These are phyloP conservation scores for Zaprionus lachaisei DNA, from an alignment of 1,140 invertebrate genomes.

Conservation along the genomic window DNA sequence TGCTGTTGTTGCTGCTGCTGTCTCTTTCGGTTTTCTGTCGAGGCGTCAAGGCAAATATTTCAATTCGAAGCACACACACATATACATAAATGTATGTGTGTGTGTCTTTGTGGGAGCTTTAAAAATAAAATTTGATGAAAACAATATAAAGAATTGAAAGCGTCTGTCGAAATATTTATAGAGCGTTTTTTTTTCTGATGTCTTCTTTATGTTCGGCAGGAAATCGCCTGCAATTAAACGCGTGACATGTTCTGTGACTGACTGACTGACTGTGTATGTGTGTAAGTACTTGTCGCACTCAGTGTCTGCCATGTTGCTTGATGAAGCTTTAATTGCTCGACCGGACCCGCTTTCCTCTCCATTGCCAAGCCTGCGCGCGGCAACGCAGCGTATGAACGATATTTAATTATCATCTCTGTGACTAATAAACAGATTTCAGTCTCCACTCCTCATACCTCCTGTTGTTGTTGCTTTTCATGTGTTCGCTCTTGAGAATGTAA, in stretches of 20 bases:
- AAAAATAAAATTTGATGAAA: slow-evolving; percentile 37
- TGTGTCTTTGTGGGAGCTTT: not conserved
- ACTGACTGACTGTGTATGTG: not conserved
- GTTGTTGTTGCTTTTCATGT: not conserved
- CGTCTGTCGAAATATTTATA: slow-evolving; percentile 58
- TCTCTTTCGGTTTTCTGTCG: not conserved
- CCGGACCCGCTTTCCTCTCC: not conserved
- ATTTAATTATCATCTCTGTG: slow-evolving; percentile 43
- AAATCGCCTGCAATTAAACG: slow-evolving; percentile 45
- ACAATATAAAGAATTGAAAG: slow-evolving; percentile 34
- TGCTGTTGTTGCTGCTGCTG: not conserved
- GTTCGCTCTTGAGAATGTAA: slow-evolving; percentile 42
- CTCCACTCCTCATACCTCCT: not conserved
- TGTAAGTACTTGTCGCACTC: not conserved
- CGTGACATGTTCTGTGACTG: slow-evolving; percentile 25
- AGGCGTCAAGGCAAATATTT: slow-evolving; percentile 64
- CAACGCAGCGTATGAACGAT: slow-evolving; percentile 45
- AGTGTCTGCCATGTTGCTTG: slow-evolving; percentile 9
- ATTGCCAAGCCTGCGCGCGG: not conserved
- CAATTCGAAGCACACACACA: slow-evolving; percentile 48
- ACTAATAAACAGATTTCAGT: slow-evolving; percentile 31
- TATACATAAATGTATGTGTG: slow-evolving; percentile 1
- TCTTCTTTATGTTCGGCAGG: slow-evolving; percentile 18
- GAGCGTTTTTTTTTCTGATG: slow-evolving; percentile 34
- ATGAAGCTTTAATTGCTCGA: slow-evolving; percentile 23